Base-by-base conservation (phyloP, 2,888 invertebrate species). In the Trichopria drosophilae region DNA sequence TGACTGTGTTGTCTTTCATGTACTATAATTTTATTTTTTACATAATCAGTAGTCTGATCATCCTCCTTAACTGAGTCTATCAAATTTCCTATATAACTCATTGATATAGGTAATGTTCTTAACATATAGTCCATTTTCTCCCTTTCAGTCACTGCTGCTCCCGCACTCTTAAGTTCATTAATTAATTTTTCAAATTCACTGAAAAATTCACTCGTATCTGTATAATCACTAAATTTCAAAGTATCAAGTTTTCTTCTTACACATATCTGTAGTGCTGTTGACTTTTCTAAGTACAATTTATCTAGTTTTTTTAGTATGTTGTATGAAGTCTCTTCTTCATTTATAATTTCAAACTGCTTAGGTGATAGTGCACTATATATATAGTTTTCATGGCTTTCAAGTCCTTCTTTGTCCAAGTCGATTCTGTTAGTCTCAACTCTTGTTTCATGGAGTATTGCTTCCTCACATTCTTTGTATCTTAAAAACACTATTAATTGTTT, bases 11-110 rank as follows among this genome's bases (percentile, higher is more conserved):
- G 6, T 56, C 56, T 55, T n/a, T n/a, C n/a, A n/a, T n/a, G n/a
- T n/a, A n/a, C n/a, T n/a, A n/a, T n/a, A n/a, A n/a, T n/a, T n/a
- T 61, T 59, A 26, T 32, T 54, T 39, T 53, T 56, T 5, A 58
- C 10, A 42, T 44, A 59, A 7, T 54, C 57, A 9, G 45, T 36
- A 4, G 53, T 59, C 22, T 41, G 24, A 7, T 56, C 53, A 9
- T 35, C 24, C 35, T 51, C 47, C 29, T 46, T 46, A 10, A 57
- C 6, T 6, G 31, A 31, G 43, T 59, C 57, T 10, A 60, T 35
- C n/a, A 54, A 32, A 31, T 56, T 56, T 20, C 45, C 57, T 16
- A 56, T 46, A 29, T 59, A 37, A 43, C 54, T 54, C 12, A 55
- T 49, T 2, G 45, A 49, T 15, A 13, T 22, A 15, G 56, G 57